A percentile compares a stretch with the other conserved stretches of the same genome.
phyloP scores from a whole-genome alignment of 2,797 vertebrate species.

The Eidolon dupreanum region DNA sequence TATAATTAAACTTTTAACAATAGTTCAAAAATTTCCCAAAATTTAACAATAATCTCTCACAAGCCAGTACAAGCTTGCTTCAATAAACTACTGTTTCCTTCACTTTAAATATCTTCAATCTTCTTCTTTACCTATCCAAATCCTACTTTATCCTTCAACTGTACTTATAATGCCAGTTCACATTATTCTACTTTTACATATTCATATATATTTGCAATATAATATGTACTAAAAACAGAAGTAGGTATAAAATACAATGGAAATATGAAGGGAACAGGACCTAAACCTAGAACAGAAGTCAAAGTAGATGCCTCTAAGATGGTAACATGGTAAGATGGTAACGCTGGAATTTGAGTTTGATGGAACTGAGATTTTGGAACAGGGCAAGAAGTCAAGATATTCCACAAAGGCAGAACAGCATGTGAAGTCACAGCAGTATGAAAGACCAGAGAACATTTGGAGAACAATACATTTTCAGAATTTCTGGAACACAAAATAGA shows the following conservation, averaged over 20 bases:
- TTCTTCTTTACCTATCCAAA: not conserved
- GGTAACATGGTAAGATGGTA: not conserved
- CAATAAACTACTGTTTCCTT: not conserved
- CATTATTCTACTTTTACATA: not conserved
- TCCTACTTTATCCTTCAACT: not conserved
- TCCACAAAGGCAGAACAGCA: not conserved
- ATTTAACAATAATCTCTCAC: not conserved
- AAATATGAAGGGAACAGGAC: not conserved
- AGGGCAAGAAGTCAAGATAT: not conserved
- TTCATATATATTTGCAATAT: not conserved
- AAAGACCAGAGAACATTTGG: not conserved
- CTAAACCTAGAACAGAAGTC: not conserved
- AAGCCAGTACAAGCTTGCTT: not conserved
- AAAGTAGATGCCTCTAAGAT: not conserved
- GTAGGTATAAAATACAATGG: not conserved
- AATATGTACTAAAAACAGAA: not conserved
- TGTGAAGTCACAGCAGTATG: not conserved
- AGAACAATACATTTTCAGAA: not conserved
- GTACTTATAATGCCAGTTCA: not conserved
- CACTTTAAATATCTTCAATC: not conserved
- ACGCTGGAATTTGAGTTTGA: not conserved
- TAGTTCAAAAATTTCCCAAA: not conserved
- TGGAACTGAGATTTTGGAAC: not conserved
- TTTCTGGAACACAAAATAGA: not conserved
- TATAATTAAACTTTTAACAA: conserved; percentile 47